Evolutionary conservation across 1,140 invertebrate genomes (phyloP).

Genomic region (Temnothorax nylanderi): DNA sequence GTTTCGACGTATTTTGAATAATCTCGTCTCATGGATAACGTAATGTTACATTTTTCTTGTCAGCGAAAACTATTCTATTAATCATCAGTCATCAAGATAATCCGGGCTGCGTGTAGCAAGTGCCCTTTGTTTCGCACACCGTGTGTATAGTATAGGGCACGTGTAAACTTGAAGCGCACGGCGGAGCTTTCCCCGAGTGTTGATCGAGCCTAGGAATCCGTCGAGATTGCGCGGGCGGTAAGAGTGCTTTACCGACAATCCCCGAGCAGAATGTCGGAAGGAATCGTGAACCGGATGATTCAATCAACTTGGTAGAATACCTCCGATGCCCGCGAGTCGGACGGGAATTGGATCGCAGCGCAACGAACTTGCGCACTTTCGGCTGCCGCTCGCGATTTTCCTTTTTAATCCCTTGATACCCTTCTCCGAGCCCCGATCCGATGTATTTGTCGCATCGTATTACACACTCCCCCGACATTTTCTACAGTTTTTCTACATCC

Average conservation of each 20-base stretch:
- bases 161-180: constrained; percentile 39
- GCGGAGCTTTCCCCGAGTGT: constrained; percentile 48
- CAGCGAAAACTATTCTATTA: constrained; percentile 22
- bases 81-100: constrained; percentile 44
- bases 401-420: constrained; percentile 49
- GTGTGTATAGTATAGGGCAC: constrained; percentile 23
- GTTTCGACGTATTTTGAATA: not conserved
- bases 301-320: constrained; percentile 61
- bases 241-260: constrained; percentile 57
- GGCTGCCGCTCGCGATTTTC: constrained; percentile 37
- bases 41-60: not conserved
- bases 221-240: constrained; percentile 44
- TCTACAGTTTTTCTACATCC: not conserved
- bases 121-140: constrained; percentile 27
- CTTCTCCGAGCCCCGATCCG: not conserved
- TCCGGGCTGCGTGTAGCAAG: not conserved
- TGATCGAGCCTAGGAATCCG: constrained; percentile 66
- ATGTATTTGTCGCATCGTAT: constrained; percentile 49
- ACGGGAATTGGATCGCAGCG: constrained; percentile 55
- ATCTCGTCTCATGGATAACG: too few relatives aligned
- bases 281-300: constrained; percentile 62
- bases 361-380: constrained; percentile 51
- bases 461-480: not conserved
- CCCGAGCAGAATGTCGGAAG: constrained; percentile 49
- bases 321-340: constrained; percentile 42